Evolutionary conservation across 2,797 vertebrate genomes (phyloP).

Genomic region (Setipinna tenuifilis): DNA sequence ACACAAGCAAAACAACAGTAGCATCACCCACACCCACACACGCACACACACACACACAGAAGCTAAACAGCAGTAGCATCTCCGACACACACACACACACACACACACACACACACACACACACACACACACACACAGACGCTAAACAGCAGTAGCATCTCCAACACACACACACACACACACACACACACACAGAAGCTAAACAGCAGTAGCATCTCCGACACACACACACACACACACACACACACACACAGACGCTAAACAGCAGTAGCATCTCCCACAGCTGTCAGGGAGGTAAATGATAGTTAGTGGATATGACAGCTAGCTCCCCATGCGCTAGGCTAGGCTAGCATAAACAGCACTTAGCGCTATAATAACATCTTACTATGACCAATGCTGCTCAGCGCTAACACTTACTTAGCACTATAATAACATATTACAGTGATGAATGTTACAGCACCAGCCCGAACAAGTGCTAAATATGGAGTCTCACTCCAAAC

Average conservation of each 20-base stretch:
- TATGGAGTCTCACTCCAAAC: background rate
- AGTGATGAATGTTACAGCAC: background rate
- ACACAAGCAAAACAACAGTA: background rate
- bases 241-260: background rate
- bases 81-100: background rate
- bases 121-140: background rate
- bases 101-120: background rate
- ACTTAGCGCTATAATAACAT: conserved; percentile 1
- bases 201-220: too few relatives aligned
- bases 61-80: too few relatives aligned
- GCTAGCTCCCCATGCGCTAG: too few relatives aligned
- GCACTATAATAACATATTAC: too few relatives aligned
- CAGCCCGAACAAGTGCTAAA: background rate
- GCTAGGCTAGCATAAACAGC: background rate
- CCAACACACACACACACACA: background rate
- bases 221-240: background rate
- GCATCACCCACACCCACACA: background rate
- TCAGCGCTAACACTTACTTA: too few relatives aligned
- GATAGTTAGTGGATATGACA: too few relatives aligned
- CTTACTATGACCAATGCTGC: background rate
- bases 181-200: background rate
- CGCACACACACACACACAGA: background rate
- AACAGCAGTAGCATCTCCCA: too few relatives aligned
- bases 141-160: too few relatives aligned
- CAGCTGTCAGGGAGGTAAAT: too few relatives aligned